Evolutionary conservation across 2,888 invertebrate species (phyloP), one percentile per base, ranked within the genome.

Genomic region (Sesia bembeciformis): DNA sequence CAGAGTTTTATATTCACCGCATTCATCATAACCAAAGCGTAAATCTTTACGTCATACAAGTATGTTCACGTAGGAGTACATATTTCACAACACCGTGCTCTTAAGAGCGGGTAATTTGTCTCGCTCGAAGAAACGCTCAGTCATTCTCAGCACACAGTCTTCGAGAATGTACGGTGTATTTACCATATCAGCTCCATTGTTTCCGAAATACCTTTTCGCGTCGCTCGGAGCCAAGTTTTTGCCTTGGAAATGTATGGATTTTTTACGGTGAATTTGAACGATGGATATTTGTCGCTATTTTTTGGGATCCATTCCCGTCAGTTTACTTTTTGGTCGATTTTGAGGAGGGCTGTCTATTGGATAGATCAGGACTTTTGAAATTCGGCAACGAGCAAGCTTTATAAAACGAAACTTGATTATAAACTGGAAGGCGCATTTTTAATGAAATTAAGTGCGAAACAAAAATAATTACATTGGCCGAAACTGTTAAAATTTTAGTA

Each of bases 161-260:
- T n/a, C 8, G 3, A 46, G 46, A 46, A 8, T 46, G 23, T 23
- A 46, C 46, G 8, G n/a, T 46, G 46, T 46, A 46, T 46, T 46
- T 46, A 46, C 46, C 46, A 55, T 54, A 58, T 56, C 56, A 56
- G 51, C 8, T 6, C 49, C 53, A 54, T 59, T 58, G 58, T 61
- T 52, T 57, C 53, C 52, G 56, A 59, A 58, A 60, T 54, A 57
- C 46, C 54, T 58, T 60, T 54, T 53, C 53, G 8, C 57, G 55
- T 57, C 23, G 46, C 46, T n/a, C n/a, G 8, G 46, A 46, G 46
- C 46, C n/a, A 46, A 46, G 23, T 46, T 46, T 23, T 46, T 8
- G 46, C 46, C 23, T 23, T 23, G 23, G 23, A 23, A 23, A 23
- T 23, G 23, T 23, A 23, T 23, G 23, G 23, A 23, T 23, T 23